These are phyloP conservation scores for Edolisoma coerulescens DNA, from an alignment of 2,113 vertebrate genomes.

Conservation along the genomic window DNA sequence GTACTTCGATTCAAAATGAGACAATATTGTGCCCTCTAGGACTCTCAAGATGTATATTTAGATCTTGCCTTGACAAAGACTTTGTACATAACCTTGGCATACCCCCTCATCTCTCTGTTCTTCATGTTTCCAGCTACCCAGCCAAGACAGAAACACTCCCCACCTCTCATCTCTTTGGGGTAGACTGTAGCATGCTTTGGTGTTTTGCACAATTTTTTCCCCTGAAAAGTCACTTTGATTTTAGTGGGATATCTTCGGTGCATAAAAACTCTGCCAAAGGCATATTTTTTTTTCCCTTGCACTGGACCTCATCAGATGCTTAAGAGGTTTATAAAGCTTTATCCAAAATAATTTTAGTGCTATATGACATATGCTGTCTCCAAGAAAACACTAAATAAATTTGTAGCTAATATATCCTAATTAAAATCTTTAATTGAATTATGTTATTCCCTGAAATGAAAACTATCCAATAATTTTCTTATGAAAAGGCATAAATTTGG, in stretches of 20 bases:
- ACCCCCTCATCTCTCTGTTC: not conserved
- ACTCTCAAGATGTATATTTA: conserved; percentile 6
- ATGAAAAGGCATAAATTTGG: not conserved
- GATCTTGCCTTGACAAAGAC: not conserved
- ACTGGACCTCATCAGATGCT: not conserved
- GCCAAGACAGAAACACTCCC: not conserved
- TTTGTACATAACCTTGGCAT: not conserved
- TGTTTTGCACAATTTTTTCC: not conserved
- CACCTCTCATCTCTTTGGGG: not conserved
- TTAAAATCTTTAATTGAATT: not conserved
- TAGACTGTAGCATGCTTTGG: not conserved
- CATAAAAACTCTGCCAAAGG: not conserved
- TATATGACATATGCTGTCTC: not conserved
- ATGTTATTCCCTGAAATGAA: not conserved
- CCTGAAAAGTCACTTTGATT: not conserved
- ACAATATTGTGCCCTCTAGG: conserved; percentile 23
- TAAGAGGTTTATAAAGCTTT: not conserved
- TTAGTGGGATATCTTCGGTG: not conserved
- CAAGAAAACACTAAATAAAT: not conserved
- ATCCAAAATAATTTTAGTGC: not conserved
- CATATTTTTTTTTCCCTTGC: not conserved
- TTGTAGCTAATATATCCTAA: not conserved
- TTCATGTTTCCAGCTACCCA: not conserved
- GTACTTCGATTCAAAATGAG: not conserved
- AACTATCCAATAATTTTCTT: not conserved